These are phyloP conservation scores for Sula dactylatra DNA, from an alignment of 2,113 vertebrate genomes.

Conservation along the genomic window DNA sequence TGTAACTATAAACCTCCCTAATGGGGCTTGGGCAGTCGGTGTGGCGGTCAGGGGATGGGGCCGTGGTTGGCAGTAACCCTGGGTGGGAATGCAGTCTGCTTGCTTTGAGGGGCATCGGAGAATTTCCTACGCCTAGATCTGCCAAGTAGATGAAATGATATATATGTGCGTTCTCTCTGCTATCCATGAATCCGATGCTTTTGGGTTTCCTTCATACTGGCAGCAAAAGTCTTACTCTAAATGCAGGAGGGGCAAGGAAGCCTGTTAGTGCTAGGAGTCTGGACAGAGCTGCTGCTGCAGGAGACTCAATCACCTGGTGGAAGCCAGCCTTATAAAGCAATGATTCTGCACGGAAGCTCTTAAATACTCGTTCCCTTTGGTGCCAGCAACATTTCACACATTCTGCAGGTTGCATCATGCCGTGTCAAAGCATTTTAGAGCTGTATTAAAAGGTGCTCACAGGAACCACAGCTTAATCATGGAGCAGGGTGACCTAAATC, in stretches of 20 bases:
- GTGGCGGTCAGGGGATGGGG: background rate
- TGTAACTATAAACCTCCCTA: conserved; percentile 23
- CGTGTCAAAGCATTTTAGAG: background rate
- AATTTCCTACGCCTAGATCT: background rate
- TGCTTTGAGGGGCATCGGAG: background rate
- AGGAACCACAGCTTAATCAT: background rate
- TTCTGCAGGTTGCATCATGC: background rate
- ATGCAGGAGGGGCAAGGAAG: background rate
- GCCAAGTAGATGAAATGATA: conserved; percentile 9
- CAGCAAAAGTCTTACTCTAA: background rate
- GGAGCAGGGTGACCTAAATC: conserved; percentile 42
- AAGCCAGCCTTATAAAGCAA: background rate
- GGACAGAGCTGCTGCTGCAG: background rate
- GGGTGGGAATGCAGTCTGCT: background rate
- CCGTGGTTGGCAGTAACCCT: background rate
- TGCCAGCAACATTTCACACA: background rate
- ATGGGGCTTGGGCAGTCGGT: background rate
- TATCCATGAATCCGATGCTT: background rate
- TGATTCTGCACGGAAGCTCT: background rate
- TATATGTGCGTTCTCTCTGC: background rate
- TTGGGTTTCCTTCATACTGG: background rate
- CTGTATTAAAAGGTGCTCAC: background rate
- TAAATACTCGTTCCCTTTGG: rapidly evolving
- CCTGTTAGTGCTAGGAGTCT: background rate
- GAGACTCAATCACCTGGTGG: rapidly evolving